Conservation (phyloP, 2,888 invertebrate genomes). For the Philereme transversata region DNA sequence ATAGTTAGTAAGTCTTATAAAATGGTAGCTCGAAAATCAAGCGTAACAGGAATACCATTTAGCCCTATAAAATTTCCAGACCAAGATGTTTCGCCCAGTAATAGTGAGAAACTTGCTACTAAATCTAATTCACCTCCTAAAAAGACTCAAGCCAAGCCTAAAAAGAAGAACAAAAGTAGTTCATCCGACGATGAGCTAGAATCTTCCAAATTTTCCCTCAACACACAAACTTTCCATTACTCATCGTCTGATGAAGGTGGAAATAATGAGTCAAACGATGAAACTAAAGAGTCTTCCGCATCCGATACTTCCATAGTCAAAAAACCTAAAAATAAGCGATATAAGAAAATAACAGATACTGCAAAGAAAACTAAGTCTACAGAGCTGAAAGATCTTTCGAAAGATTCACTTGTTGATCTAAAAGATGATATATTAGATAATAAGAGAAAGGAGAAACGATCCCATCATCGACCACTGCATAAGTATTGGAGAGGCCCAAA, state of each 20-base stretch:
- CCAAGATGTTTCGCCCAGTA: slow-evolving; percentile 53
- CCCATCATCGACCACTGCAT: slow-evolving; percentile 59
- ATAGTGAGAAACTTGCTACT: slow-evolving; percentile 48
- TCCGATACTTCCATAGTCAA: slow-evolving; percentile 67
- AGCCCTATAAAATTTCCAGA: slow-evolving; percentile 75
- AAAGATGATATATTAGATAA: slow-evolving; percentile 69
- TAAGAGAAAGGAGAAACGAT: slow-evolving; percentile 60
- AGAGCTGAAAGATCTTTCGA: slow-evolving; percentile 75
- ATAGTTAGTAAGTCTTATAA: slow-evolving; percentile 79
- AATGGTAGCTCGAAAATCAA: slow-evolving; percentile 81
- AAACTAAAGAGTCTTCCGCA: slow-evolving; percentile 73
- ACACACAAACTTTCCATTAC: slow-evolving; percentile 63
- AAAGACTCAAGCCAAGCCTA: slow-evolving; percentile 55
- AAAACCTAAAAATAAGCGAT: slow-evolving; percentile 71
- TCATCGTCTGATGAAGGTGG: slow-evolving; percentile 75
- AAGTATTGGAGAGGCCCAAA: slow-evolving; percentile 91
- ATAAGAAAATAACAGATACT: slow-evolving; percentile 69
- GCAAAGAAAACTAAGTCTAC: slow-evolving; percentile 69
- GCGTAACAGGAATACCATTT: slow-evolving; percentile 79
- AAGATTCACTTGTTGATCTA: slow-evolving; percentile 73
- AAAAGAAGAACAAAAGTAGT: slow-evolving; percentile 63
- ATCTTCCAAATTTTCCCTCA: slow-evolving; percentile 72
- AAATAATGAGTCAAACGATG: slow-evolving; percentile 75
- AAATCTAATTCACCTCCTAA: slow-evolving; percentile 49
- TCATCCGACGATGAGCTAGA: slow-evolving; percentile 74